Conservation (phyloP, 2,888 invertebrate species). For the Scaptodrosophila latifasciaeformis region DNA sequence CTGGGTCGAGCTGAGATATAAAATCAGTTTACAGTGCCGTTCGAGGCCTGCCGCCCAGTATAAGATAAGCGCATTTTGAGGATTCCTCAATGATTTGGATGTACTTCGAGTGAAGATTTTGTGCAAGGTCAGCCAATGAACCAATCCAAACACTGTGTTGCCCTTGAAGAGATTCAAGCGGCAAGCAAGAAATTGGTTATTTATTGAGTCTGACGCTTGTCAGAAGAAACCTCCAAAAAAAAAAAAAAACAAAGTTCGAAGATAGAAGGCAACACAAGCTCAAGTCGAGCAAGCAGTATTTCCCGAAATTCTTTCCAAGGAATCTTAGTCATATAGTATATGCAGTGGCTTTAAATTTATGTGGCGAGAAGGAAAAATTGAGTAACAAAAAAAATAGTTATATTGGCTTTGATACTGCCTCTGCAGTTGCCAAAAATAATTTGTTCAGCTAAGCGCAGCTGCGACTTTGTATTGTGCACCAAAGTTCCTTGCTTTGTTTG, state of each 20-base stretch:
- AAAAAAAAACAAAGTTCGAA: too few relatives aligned
- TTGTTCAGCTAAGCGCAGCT: constrained; percentile 1
- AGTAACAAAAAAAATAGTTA: constrained; percentile 5
- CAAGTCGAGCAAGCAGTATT: constrained; percentile 30
- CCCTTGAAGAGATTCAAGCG: constrained; percentile 4
- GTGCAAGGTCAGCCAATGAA: constrained; percentile 29
- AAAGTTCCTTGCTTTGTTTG: neutral
- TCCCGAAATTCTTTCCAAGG: too few relatives aligned
- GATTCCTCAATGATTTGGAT: too few relatives aligned
- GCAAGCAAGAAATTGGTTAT: constrained; percentile 33
- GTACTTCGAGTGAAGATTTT: neutral
- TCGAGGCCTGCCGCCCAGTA: too few relatives aligned
- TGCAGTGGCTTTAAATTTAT: constrained; percentile 32
- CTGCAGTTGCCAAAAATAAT: neutral
- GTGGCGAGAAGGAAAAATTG: constrained; percentile 11
- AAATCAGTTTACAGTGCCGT: too few relatives aligned
- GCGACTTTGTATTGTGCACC: constrained; percentile 2
- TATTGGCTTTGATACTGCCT: neutral
- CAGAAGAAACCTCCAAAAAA: too few relatives aligned
- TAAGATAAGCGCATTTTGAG: too few relatives aligned
- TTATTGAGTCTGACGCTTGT: constrained; percentile 48
- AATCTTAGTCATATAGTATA: too few relatives aligned
- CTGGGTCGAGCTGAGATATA: too few relatives aligned
- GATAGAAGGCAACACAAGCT: too few relatives aligned
- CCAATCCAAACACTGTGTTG: neutral